Evolutionary conservation across 2,888 invertebrate genomes (phyloP), one percentile per base, ranked within the genome.

Genomic region (Lamellibrachia columna): DNA sequence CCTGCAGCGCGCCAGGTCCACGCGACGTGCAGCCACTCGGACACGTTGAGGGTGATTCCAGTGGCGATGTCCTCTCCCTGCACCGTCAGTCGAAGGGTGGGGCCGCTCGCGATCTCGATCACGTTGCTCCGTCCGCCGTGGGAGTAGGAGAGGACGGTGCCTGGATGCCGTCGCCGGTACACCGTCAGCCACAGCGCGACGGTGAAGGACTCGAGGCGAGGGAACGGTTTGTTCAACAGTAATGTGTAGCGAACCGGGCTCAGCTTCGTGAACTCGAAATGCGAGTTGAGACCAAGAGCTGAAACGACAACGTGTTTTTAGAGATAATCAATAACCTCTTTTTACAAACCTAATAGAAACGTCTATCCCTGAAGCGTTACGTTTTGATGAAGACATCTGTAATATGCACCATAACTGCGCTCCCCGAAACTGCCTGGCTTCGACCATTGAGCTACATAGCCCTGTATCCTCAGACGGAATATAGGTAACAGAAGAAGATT

Each of bases 171-270:
- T n/a, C 94, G 92, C 90, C 94, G 92, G 92, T 93, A 93, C 53
- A 96, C 94, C 93, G 95, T 95, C 28, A 96, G 94, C 96, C 96
- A 96, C 92, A 96, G 95, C 15, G 95, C 95, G 91, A 96, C 95
- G 15, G 96, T 96, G 93, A 96, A 96, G 28, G 95, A 93, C 3
- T 93, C 92, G 55, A 96, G 95, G 55, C 94, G 94, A 3, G 96
- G 96, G 93, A 96, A 96, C 2, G 95, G 95, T 92, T 96, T 96
- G 92, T 95, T 95, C 91, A 95, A 94, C 11, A 96, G 94, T 6
- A 96, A 92, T 8, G 95, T 95, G 94, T 94, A 94, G 55, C 93
- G 93, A n/a, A 93, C 58, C 15, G 92, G 93, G n/a, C 55, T 52
- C 90, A 55, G 55, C 15, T 55, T 91, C 52, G 93, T 91, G 93